Conservation (phyloP, 2,888 invertebrate genomes). For the Plagiodera versicolora region DNA sequence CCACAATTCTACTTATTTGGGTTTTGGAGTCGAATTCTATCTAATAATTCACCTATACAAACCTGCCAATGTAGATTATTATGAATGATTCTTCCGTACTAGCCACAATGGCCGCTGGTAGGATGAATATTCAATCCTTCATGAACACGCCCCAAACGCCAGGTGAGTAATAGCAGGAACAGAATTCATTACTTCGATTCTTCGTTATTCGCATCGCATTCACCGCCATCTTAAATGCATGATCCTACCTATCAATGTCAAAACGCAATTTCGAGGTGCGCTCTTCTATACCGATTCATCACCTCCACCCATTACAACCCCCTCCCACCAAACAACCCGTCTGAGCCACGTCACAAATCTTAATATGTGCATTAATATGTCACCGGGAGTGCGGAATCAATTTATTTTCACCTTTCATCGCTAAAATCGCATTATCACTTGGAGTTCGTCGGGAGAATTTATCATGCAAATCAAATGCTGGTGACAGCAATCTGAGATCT, state of each 20-base stretch:
- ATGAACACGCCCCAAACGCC: constrained; percentile 7
- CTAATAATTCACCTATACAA: too few relatives aligned
- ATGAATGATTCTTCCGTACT: not conserved
- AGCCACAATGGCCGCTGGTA: not conserved
- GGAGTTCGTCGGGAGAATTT: constrained; percentile 50
- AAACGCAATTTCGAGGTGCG: constrained; percentile 50
- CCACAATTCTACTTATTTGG: too few relatives aligned
- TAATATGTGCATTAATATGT: constrained; percentile 57
- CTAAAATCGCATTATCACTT: constrained; percentile 54
- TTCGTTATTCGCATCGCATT: constrained; percentile 16
- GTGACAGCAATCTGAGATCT: constrained; percentile 43
- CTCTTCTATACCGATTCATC: constrained; percentile 47
- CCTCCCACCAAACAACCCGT: too few relatives aligned
- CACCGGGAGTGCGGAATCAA: constrained; percentile 55
- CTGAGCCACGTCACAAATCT: constrained; percentile 47
- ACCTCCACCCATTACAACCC: constrained; percentile 46
- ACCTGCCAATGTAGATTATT: too few relatives aligned
- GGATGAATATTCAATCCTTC: not conserved
- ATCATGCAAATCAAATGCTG: constrained; percentile 54
- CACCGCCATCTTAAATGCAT: constrained; percentile 36
- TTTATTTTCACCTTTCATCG: constrained; percentile 55
- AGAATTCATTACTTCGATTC: constrained; percentile 22
- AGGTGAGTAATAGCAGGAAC: constrained; percentile 32
- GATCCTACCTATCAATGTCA: constrained; percentile 50
- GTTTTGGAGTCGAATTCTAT: too few relatives aligned